Evolutionary conservation across 2,888 invertebrate genomes (phyloP).

Genomic region (Nomada fucata): DNA sequence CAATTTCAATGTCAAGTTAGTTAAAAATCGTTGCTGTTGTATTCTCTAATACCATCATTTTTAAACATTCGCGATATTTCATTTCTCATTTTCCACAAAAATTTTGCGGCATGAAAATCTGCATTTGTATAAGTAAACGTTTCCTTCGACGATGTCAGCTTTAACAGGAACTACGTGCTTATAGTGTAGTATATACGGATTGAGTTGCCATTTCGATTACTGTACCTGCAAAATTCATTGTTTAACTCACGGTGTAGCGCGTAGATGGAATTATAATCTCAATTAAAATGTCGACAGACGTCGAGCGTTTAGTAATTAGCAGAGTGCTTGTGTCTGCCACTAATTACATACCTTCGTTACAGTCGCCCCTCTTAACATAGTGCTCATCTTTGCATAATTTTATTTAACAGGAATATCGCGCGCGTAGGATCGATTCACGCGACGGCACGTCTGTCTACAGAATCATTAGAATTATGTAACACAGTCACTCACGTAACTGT

Average conservation of each 20-base stretch:
- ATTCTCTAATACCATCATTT: too few relatives aligned
- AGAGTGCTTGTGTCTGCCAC: slow-evolving; percentile 53
- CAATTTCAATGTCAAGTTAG: too few relatives aligned
- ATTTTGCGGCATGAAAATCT: too few relatives aligned
- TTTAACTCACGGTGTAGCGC: slow-evolving; percentile 28
- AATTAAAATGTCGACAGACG: slow-evolving; percentile 62
- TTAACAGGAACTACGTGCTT: not conserved
- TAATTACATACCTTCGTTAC: slow-evolving; percentile 63
- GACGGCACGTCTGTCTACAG: not conserved
- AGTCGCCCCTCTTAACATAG: slow-evolving; percentile 11
- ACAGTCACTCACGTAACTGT: not conserved
- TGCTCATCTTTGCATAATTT: slow-evolving; percentile 55
- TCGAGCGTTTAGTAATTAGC: slow-evolving; percentile 62
- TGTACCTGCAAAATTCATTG: slow-evolving; percentile 18
- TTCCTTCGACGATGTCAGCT: too few relatives aligned
- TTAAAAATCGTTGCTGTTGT: too few relatives aligned
- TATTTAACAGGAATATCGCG: slow-evolving; percentile 45
- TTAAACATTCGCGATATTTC: too few relatives aligned
- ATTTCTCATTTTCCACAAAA: too few relatives aligned
- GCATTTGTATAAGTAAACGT: too few relatives aligned
- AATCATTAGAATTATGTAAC: slow-evolving; percentile 23
- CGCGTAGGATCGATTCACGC: slow-evolving; percentile 8
- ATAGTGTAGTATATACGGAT: not conserved
- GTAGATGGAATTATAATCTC: slow-evolving; percentile 57
- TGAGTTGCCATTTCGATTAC: slow-evolving; percentile 18